Base-by-base conservation (phyloP, 2,888 invertebrate genomes). In the Drosophila mettleri region DNA sequence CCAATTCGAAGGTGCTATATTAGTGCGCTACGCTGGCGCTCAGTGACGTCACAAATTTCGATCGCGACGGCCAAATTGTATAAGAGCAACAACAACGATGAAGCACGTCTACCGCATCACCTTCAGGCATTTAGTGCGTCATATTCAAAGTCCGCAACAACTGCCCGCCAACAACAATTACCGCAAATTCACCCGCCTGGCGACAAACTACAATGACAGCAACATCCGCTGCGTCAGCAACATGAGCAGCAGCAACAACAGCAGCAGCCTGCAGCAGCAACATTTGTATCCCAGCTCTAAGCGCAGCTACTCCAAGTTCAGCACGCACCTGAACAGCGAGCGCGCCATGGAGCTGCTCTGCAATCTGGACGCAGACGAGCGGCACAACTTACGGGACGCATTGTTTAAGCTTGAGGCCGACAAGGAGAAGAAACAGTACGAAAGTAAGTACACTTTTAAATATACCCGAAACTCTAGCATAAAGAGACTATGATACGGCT, bases 371-470 rank as follows among this genome's bases (percentile, higher is more conserved):
- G 94, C 94, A 54, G 95, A 95, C 53, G 97, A 97, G 90, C 93
- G 97, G 53, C 94, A 93, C 78, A 93, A 95, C 75, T 93, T 97
- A 48, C 93, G 95, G 63, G 92, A 93, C 46, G 96, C 96, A 2
- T 91, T 97, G 43, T 94, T 95, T 78, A 95, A 96, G 90, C 95
- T 94, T 89, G 95, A 96, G 87, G 96, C 96, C 0, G 95, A 95
- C 83, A 93, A 94, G 88, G 93, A 95, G 60, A 96, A 96, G 92
- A 95, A 96, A 65, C 95, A 95, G 88, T 96, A 95, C 89, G 96
- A 96, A 94, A 96, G 97, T 96, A 93, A 92, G 90, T 73, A 31
- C n/a, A n/a, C n/a, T n/a, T n/a, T n/a, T n/a, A n/a, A n/a, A n/a
- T n/a, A n/a, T n/a, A n/a, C n/a, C n/a, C n/a, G n/a, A n/a, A n/a